Percentiles rank a stretch among this genome's conserved stretches.
These are phyloP conservation scores for Tetropium fuscum DNA, from an alignment of 2,888 invertebrate genomes.

Conservation along the genomic window DNA sequence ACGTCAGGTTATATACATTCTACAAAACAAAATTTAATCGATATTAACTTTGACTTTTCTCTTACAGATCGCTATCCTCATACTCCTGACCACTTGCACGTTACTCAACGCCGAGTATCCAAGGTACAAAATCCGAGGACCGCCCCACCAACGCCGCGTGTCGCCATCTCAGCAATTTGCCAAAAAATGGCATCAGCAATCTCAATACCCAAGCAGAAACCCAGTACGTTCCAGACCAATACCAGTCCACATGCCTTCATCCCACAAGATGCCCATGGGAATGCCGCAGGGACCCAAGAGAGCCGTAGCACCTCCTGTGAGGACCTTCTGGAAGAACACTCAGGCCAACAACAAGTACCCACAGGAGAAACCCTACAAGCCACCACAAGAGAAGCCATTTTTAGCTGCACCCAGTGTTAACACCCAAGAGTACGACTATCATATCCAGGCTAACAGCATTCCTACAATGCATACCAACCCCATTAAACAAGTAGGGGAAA, in stretches of 20 bases:
- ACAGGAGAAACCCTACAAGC: conserved; percentile 34
- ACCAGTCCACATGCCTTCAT: conserved; percentile 49
- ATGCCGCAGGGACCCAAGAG: conserved; percentile 32
- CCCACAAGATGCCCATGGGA: conserved; percentile 47
- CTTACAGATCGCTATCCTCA: conserved; percentile 45
- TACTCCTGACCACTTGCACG: conserved; percentile 39
- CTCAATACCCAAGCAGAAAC: conserved; percentile 29
- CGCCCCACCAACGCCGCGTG: conserved; percentile 41
- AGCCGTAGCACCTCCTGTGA: conserved; percentile 42
- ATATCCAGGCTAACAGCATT: conserved; percentile 61
- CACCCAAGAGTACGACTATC: conserved; percentile 59
- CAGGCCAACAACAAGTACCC: conserved; percentile 24
- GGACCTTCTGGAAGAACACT: conserved; percentile 53
- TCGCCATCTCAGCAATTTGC: conserved; percentile 46
- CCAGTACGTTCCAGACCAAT: conserved; percentile 43
- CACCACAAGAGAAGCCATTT: conserved; percentile 30
- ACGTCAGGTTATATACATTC: neutral
- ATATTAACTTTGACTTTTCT: neutral
- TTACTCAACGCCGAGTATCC: conserved; percentile 36
- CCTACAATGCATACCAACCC: conserved; percentile 56
- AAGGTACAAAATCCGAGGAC: conserved; percentile 39
- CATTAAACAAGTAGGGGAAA: conserved; percentile 65
- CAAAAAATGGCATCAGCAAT: conserved; percentile 55
- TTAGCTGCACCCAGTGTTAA: conserved; percentile 54
- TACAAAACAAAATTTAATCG: no score